Conservation (phyloP, 1,140 invertebrate genomes). For the Delia radicum region DNA sequence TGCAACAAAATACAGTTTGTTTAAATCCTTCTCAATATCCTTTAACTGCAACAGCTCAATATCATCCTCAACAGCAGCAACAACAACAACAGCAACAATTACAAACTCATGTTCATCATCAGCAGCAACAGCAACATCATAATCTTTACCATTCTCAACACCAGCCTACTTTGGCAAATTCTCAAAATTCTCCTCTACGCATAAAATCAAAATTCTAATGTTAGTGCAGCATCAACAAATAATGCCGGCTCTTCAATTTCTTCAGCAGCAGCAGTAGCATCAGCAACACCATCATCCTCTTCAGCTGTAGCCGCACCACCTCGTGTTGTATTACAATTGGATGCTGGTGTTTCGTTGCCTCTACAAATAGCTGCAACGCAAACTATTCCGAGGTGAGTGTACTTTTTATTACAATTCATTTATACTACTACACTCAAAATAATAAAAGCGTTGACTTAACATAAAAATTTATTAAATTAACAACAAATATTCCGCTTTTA, state of each 20-base stretch:
- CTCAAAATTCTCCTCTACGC: conserved; percentile 17
- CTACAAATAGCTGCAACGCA: conserved; percentile 49
- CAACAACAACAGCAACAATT: conserved; percentile 22
- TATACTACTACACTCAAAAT: too few relatives aligned
- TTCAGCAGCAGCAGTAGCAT: conserved; percentile 18
- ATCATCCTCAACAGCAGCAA: conserved; percentile 22
- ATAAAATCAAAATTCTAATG: background rate
- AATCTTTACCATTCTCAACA: conserved; percentile 30
- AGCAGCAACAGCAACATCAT: conserved; percentile 28
- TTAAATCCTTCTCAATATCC: conserved; percentile 7
- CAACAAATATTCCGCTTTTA: too few relatives aligned
- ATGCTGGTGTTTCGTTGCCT: conserved; percentile 32
- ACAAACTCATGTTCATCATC: background rate
- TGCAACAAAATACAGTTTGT: conserved; percentile 10
- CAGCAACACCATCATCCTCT: conserved; percentile 22
- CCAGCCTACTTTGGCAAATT: conserved; percentile 22
- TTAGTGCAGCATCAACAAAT: background rate
- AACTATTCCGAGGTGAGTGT: conserved; percentile 54
- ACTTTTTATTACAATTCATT: conserved; percentile 15
- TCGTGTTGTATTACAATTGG: conserved; percentile 25
- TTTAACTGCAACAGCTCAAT: conserved; percentile 26
- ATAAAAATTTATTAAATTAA: too few relatives aligned
- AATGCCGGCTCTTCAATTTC: background rate
- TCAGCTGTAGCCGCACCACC: background rate
- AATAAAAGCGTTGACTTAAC: too few relatives aligned